A percentile compares a stretch with the other conserved stretches of the same genome.
These are phyloP conservation scores for Gallinago paraguaiae DNA, from an alignment of 2,113 vertebrate species.

Conservation along the genomic window DNA sequence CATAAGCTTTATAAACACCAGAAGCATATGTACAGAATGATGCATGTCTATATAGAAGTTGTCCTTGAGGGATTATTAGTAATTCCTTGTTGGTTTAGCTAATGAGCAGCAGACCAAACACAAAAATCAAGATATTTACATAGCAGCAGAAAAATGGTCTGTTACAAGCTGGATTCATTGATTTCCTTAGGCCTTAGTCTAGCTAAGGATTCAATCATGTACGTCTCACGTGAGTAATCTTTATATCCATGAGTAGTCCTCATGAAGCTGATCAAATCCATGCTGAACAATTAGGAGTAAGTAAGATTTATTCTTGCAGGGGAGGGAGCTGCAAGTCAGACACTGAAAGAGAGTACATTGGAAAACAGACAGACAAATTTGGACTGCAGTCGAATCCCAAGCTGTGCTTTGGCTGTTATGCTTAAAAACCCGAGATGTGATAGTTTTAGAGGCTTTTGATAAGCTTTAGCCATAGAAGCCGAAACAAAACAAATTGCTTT, in stretches of 20 bases:
- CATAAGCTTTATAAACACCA: not conserved
- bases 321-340: not conserved
- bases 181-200: not conserved
- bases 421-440: not conserved
- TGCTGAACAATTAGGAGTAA: not conserved
- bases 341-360: not conserved
- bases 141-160: not conserved
- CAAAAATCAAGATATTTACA: not conserved
- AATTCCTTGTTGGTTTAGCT: slow-evolving; percentile 24
- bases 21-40: not conserved
- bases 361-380: slow-evolving; percentile 28
- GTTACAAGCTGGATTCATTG: not conserved
- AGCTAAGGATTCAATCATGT: not conserved
- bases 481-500: slow-evolving; percentile 24
- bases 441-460: slow-evolving; percentile 30
- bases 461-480: slow-evolving; percentile 7
- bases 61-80: slow-evolving; percentile 15
- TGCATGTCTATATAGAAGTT: not conserved
- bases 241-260: not conserved
- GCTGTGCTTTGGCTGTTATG: slow-evolving; percentile 13
- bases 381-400: not conserved
- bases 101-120: slow-evolving; percentile 5
- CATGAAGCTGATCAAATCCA: slow-evolving; percentile 2
- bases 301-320: not conserved
- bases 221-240: not conserved